Conservation (phyloP, 2,797 vertebrate species). For the Tragopan temminckii region DNA sequence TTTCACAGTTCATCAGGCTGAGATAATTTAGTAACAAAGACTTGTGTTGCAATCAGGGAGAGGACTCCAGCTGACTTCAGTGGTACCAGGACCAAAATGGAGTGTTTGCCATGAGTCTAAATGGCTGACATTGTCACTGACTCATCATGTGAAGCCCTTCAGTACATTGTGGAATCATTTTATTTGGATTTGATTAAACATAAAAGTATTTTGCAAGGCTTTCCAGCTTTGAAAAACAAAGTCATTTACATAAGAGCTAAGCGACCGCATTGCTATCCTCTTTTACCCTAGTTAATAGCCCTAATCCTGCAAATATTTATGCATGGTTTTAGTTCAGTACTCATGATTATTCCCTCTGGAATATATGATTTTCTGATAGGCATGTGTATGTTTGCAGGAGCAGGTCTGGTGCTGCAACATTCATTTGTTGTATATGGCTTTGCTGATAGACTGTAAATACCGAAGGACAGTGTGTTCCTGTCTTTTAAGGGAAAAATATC, state of each 20-base stretch:
- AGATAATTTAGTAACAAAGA: conserved; percentile 77
- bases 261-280: conserved; percentile 23
- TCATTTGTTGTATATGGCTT: background rate
- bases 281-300: conserved; percentile 19
- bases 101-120: conserved; percentile 66
- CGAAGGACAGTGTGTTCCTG: background rate
- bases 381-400: background rate
- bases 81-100: conserved; percentile 37
- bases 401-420: background rate
- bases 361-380: background rate
- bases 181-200: conserved; percentile 82
- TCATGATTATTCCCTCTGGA: conserved; percentile 3
- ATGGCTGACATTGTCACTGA: conserved; percentile 79
- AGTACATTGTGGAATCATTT: conserved; percentile 72
- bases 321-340: background rate
- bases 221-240: conserved; percentile 76
- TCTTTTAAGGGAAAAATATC: background rate
- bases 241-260: conserved; percentile 47
- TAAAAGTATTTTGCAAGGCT: conserved; percentile 76
- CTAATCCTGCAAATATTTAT: conserved; percentile 45
- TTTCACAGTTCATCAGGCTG: conserved; percentile 75
- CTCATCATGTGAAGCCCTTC: conserved; percentile 78
- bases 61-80: conserved; percentile 54
- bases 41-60: conserved; percentile 58
- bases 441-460: background rate